Conservation (phyloP, 1,140 invertebrate species). For the Drosophila obscura region DNA sequence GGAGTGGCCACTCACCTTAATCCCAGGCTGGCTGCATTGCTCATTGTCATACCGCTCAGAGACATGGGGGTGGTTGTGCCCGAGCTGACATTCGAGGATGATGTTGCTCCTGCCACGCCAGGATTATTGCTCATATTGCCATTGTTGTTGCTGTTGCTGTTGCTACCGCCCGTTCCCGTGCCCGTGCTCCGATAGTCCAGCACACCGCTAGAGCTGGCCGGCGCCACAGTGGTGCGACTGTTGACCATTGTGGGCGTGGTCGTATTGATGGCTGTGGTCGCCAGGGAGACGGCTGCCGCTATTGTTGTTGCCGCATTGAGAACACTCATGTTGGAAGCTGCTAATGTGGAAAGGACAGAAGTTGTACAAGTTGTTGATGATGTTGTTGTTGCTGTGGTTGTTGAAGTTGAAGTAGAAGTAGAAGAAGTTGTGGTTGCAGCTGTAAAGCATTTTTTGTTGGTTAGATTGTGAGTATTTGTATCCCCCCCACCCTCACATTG, state of each 20-base stretch:
- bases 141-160: conserved; percentile 16
- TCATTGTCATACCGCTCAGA: conserved; percentile 37
- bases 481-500: background rate
- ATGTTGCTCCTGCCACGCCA: conserved; percentile 9
- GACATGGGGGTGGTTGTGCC: conserved; percentile 43
- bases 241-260: conserved; percentile 69
- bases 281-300: conserved; percentile 67
- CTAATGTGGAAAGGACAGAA: conserved; percentile 61
- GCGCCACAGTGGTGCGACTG: conserved; percentile 51
- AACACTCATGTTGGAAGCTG: conserved; percentile 63
- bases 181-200: conserved; percentile 52
- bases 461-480: conserved; percentile 44
- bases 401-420: conserved; percentile 24
- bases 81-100: conserved; percentile 29
- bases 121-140: conserved; percentile 17
- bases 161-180: background rate
- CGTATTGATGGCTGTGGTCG: conserved; percentile 74
- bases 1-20: conserved; percentile 45
- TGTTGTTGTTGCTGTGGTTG: conserved; percentile 36
- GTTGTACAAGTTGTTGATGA: conserved; percentile 44
- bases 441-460: conserved; percentile 39
- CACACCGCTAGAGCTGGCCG: conserved; percentile 57
- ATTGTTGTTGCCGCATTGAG: conserved; percentile 68
- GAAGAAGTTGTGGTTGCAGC: conserved; percentile 26
- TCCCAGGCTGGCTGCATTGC: conserved; percentile 42